These are phyloP conservation scores for Gymnoscopelus braueri DNA, from an alignment of 2,797 vertebrate genomes.

Conservation along the genomic window DNA sequence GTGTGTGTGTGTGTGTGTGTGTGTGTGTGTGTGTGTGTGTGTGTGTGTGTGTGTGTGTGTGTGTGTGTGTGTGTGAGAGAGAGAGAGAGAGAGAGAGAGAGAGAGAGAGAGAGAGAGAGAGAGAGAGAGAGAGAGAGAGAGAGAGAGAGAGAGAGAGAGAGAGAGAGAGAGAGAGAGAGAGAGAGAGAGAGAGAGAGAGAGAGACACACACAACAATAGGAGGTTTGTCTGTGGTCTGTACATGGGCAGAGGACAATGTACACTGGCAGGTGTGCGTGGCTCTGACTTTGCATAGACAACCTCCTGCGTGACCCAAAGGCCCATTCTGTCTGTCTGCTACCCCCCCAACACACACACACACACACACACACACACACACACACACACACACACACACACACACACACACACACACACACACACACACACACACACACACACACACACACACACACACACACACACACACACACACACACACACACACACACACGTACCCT, in stretches of 20 bases:
- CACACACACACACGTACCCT: not conserved
- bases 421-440: slow-evolving; percentile 11
- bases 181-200: too few species aligned
- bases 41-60: slow-evolving; percentile 25
- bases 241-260: slow-evolving; percentile 67
- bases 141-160: too few species aligned
- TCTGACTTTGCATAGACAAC: slow-evolving; percentile 83
- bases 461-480: slow-evolving; percentile 6
- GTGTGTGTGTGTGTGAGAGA: slow-evolving; percentile 18
- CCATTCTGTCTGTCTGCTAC: slow-evolving; percentile 45
- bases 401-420: slow-evolving; percentile 6
- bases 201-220: slow-evolving; percentile 72
- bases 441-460: slow-evolving; percentile 9
- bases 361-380: slow-evolving; percentile 16
- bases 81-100: too few species aligned
- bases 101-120: too few species aligned
- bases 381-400: slow-evolving; percentile 6
- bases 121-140: too few species aligned
- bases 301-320: slow-evolving; percentile 47
- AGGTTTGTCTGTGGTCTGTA: slow-evolving; percentile 75
- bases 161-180: too few species aligned
- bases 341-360: slow-evolving; percentile 18
- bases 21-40: slow-evolving; percentile 4
- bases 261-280: slow-evolving; percentile 79
- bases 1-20: too few species aligned